Conservation (phyloP, 2,797 vertebrate species). For the Girardinus metallicus region DNA sequence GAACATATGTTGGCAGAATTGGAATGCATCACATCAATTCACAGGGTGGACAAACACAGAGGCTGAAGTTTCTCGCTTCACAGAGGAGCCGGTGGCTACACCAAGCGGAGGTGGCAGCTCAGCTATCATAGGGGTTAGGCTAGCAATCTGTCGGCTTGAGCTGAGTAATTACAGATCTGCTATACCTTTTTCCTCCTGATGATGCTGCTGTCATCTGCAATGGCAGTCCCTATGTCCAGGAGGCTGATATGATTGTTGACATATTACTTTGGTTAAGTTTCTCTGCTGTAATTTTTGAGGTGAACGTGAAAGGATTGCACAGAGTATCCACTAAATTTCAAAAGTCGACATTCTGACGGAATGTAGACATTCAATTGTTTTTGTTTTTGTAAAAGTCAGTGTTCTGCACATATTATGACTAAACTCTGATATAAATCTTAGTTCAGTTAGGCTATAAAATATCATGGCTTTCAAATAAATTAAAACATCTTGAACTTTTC, state of each 20-base stretch:
- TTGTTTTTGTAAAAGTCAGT: neutral
- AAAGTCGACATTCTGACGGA: constrained; percentile 38
- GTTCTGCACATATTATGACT: neutral
- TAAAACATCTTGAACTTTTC: neutral
- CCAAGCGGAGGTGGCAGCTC: constrained; percentile 35
- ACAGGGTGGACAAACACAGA: constrained; percentile 16
- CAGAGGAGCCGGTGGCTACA: constrained; percentile 47
- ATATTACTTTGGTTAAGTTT: constrained; percentile 62
- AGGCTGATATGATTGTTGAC: constrained; percentile 55
- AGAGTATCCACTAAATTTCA: constrained; percentile 31
- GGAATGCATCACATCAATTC: constrained; percentile 33
- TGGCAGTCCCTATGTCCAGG: constrained; percentile 50
- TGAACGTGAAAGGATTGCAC: constrained; percentile 27
- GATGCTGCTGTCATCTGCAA: constrained; percentile 65
- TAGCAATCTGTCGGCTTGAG: constrained; percentile 65
- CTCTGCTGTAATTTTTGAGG: constrained; percentile 51
- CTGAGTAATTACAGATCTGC: constrained; percentile 70
- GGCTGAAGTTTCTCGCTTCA: constrained; percentile 35
- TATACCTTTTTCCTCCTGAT: constrained; percentile 70
- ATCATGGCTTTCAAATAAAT: neutral
- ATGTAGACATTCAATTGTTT: neutral
- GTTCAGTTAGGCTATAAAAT: constrained; percentile 1
- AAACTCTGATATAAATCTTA: constrained; percentile 33
- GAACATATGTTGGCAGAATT: constrained; percentile 18
- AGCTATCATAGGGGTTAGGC: constrained; percentile 55